Percentiles rank a stretch among this genome's conserved stretches.
Conservation (phyloP, 2,888 invertebrate species). For the Aphodius sticticus region DNA sequence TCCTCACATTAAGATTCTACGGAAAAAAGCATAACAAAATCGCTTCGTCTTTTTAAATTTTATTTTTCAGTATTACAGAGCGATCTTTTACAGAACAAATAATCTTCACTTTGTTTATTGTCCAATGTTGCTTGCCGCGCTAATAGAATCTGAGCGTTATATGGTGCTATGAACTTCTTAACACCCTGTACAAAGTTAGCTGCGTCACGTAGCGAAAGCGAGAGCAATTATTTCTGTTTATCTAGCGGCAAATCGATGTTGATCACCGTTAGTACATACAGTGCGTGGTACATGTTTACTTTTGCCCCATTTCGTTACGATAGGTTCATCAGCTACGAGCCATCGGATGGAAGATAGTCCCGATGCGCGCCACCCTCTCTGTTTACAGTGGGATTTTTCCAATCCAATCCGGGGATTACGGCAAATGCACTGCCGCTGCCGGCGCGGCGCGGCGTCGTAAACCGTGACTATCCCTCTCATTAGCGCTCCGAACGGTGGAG, state of each 20-base stretch:
- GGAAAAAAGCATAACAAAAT: too few relatives aligned
- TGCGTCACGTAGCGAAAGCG: not conserved
- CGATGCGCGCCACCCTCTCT: not conserved
- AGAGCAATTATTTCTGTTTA: not conserved
- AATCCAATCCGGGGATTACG: not conserved
- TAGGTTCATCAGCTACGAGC: not conserved
- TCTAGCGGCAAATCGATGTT: not conserved
- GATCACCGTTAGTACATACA: not conserved
- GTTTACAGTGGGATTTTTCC: not conserved
- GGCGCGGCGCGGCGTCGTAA: not conserved
- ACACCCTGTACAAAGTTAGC: too few relatives aligned
- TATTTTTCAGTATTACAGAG: too few relatives aligned
- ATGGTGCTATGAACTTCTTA: too few relatives aligned
- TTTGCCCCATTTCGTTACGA: not conserved
- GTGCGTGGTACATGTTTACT: not conserved
- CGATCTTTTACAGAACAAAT: too few relatives aligned
- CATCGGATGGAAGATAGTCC: not conserved
- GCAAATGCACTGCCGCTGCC: constrained; percentile 4
- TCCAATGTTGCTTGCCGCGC: too few relatives aligned
- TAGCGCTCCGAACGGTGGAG: not conserved
- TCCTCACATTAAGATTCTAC: too few relatives aligned
- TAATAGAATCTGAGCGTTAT: too few relatives aligned
- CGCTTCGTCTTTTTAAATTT: too few relatives aligned
- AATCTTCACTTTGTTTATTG: too few relatives aligned
- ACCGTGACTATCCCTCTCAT: constrained; percentile 4